Percentiles rank a stretch among this genome's conserved stretches.
These are phyloP conservation scores for Eurytoma adleriae DNA, from an alignment of 2,888 invertebrate species.

Conservation along the genomic window DNA sequence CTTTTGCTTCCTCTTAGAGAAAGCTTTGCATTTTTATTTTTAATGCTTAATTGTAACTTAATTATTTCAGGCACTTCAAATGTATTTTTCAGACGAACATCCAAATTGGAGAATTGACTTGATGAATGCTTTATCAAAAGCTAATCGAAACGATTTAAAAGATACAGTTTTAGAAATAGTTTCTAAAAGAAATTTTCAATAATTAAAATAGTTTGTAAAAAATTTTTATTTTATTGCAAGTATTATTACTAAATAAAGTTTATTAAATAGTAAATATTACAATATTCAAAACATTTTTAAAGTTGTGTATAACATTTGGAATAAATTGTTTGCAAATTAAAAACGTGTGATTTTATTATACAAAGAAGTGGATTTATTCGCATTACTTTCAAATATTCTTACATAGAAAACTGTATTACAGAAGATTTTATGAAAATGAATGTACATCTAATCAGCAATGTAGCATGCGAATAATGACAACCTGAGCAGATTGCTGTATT, in stretches of 20 bases:
- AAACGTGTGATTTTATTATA: slow-evolving; percentile 41
- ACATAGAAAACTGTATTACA: slow-evolving; percentile 58
- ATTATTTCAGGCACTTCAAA: slow-evolving; percentile 64
- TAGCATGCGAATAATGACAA: slow-evolving; percentile 53
- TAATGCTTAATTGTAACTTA: not conserved
- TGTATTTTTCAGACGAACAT: slow-evolving; percentile 62
- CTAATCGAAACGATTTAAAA: slow-evolving; percentile 69
- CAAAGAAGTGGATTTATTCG: slow-evolving; percentile 57
- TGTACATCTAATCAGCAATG: slow-evolving; percentile 53
- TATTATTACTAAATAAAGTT: not conserved
- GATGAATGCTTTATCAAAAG: slow-evolving; percentile 66
- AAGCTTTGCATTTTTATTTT: too few relatives aligned
- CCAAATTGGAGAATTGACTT: slow-evolving; percentile 66
- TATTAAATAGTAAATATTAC: not conserved
- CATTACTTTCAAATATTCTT: slow-evolving; percentile 55
- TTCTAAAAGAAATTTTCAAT: not conserved
- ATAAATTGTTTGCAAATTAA: slow-evolving; percentile 15
- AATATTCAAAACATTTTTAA: slow-evolving; percentile 10
- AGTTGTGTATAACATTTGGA: not conserved
- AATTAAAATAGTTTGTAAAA: not conserved
- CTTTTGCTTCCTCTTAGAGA: too few relatives aligned
- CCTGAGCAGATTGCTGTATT: slow-evolving; percentile 60
- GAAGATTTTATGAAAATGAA: slow-evolving; percentile 55
- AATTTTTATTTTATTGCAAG: not conserved
- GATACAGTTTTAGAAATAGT: slow-evolving; percentile 62